Evolutionary conservation across 2,113 vertebrate species (phyloP), one percentile per base, ranked within the genome.

Genomic region (Passer domesticus): DNA sequence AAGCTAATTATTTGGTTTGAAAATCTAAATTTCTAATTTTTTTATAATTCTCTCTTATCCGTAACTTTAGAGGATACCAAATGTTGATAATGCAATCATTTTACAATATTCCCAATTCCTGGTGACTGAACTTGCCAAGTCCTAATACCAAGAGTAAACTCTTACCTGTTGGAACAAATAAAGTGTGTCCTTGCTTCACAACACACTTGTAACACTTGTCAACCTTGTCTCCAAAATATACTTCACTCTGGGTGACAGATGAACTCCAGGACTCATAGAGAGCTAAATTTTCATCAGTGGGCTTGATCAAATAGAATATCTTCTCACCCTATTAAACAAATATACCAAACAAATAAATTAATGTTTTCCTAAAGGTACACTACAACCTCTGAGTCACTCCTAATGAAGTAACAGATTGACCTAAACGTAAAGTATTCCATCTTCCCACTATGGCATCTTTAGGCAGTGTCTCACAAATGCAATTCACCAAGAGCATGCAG

Each of bases 211-310:
- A 99, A 96, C 99, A 99, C 94, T 98, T 98, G 96, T 99, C 98
- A 96, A 99, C 98, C 95, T 99, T 99, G 93, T 99, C 98, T 76
- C 99, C 99, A 95, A 99, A 99, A 97, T 99, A 99, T 67, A 99
- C 98, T 97, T 99, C 99, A 58, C 99, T 99, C 98, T 99, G 99
- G 97, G 99, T 99, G 94, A 99, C 98, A 72, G 99, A 99, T 83
- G 99, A 99, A 97, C 99, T 99, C 99, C 99, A 99, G 55, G 99
- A 98, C 98, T 99, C 99, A 31, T 99, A 99, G 68, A 99, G 98
- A 97, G 99, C 98, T 98, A 99, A 98, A 98, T 99, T 99, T 97
- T 98, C 97, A 95, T 98, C 97, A 72, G 99, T 99, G 80, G 99
- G 99, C 95, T 99, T 99, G 97, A 99, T 99, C 98, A 99, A 97